Base-by-base conservation (phyloP, 2,113 vertebrate genomes). In the Dolichotis patagonum region DNA sequence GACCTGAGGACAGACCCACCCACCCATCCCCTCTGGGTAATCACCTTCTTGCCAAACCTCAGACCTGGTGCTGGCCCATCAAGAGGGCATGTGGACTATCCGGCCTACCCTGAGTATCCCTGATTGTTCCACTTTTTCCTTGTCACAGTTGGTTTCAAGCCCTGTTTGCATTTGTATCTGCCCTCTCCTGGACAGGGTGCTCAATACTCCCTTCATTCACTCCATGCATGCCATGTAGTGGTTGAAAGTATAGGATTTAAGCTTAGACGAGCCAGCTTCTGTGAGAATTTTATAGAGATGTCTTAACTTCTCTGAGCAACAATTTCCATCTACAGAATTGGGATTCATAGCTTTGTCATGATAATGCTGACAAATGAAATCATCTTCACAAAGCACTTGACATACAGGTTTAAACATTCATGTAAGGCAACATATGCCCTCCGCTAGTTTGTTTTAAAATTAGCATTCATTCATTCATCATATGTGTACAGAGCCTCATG, bases 241-340 rank as follows among this genome's bases (percentile, higher is more conserved):
- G 19, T 85, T 69, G 58, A 95, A 13, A 82, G 71, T 56, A 71
- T 28, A 77, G n/a, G 24, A 30, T 75, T 32, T 81, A 58, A 78
- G 65, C 71, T 43, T 52, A 81, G n/a, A 52, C 0, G 0, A 35
- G 35, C 5, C 16, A 54, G 60, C 20, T 60, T 87, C 46, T 83
- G 60, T 82, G 92, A 91, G 75, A 38, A 63, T 52, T 52, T 89
- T 3, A 41, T 49, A 65, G 56, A 71, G 84, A 52, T 85, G 75
- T 65, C 58, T 97, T 81, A 41, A 32, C 82, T 56, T 95, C 85
- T 96, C 96, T 89, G 89, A 84, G 67, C 69, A 41, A 58, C 62
- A 38, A n/a, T 84, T 80, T 89, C 63, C n/a, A 65, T 41, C 65
- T 85, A 1, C 22, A 84, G 81, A 91, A 38, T 5, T 52, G 46